Evolutionary conservation across 2,113 vertebrate genomes (phyloP), one percentile per base, ranked within the genome.

Genomic region (Philantomba maxwellii): DNA sequence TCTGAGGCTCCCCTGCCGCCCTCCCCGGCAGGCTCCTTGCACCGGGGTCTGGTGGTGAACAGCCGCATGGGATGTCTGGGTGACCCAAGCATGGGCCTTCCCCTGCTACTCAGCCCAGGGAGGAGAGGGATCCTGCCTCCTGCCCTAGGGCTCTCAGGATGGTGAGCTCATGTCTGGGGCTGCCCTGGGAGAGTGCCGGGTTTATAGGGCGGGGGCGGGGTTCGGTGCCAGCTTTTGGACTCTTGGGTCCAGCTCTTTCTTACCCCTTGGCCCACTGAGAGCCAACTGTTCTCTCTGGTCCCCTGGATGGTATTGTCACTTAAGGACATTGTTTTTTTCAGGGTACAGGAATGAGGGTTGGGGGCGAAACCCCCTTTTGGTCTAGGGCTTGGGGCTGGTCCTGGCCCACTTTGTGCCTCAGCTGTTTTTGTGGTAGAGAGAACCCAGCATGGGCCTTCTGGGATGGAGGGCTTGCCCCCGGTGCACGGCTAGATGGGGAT

Each of bases 161-260:
- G 94, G 96, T 97, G 98, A 98, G 97, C 97, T 98, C 96, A 97
- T 51, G 97, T 97, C 98, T 98, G 94, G 64, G 86, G 95, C 84
- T 57, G 87, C 86, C 93, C 95, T 90, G 96, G 93, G 95, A 96
- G 93, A 96, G 82, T 43, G 90, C 90, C n/a, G 77, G 87, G 81
- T 84, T 91, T 84, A 88, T 60, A 51, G 92, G 64, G 85, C 1
- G 4, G 58, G 90, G 92, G 97, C 21, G 19, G 95, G 70, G 93
- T 51, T 43, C 23, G 36, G 58, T 94, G 57, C 97, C 93, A 89
- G 36, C 86, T 70, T 55, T 53, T 43, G n/a, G 91, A 58, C 66
- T 62, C 49, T 47, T 43, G 43, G 25, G 43, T 45, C 43, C 16
- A 11, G 57, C 51, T 39, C n/a, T 55, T 83, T 53, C 58, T 47